phyloP scores from a whole-genome alignment of 1,140 invertebrate species.

The Drosophila kanapiae region DNA sequence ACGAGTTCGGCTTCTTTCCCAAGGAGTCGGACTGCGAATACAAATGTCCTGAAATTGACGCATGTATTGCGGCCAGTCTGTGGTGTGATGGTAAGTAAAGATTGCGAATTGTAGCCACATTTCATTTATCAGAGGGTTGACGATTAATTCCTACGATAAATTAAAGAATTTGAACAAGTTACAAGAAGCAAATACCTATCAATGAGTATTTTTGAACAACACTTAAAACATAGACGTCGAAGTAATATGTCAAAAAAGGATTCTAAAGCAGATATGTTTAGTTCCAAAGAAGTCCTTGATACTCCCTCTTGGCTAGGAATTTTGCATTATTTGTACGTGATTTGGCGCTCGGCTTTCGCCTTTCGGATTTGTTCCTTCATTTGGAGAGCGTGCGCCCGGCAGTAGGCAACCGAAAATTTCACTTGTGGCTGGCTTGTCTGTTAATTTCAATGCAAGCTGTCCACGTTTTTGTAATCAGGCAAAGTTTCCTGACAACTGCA shows the following conservation, averaged over 20 bases:
- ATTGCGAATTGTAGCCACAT: slow-evolving; percentile 19
- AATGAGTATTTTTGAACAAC: not conserved
- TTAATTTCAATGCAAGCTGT: slow-evolving; percentile 77
- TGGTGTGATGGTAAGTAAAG: slow-evolving; percentile 93
- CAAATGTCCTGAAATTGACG: slow-evolving; percentile 95
- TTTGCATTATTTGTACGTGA: slow-evolving; percentile 66
- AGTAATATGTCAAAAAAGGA: not conserved
- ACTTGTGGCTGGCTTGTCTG: slow-evolving; percentile 75
- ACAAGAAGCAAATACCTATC: not conserved
- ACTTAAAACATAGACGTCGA: not conserved
- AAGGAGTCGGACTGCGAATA: slow-evolving; percentile 88
- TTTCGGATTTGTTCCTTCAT: slow-evolving; percentile 6
- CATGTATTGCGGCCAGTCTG: slow-evolving; percentile 93
- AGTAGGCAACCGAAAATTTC: slow-evolving; percentile 73
- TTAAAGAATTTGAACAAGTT: too few relatives aligned
- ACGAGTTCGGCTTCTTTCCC: slow-evolving; percentile 81
- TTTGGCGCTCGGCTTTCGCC: slow-evolving; percentile 32
- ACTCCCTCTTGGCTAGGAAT: slow-evolving; percentile 20
- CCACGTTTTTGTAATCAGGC: slow-evolving; percentile 81
- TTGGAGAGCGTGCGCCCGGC: slow-evolving; percentile 31
- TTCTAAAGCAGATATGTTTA: not conserved
- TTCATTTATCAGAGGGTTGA: slow-evolving; percentile 6
- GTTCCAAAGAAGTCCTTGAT: not conserved
- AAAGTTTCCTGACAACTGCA: slow-evolving; percentile 79
- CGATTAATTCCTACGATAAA: not conserved